phyloP scores from a whole-genome alignment of 2,888 invertebrate species.

The Drosophila mercatorum region DNA sequence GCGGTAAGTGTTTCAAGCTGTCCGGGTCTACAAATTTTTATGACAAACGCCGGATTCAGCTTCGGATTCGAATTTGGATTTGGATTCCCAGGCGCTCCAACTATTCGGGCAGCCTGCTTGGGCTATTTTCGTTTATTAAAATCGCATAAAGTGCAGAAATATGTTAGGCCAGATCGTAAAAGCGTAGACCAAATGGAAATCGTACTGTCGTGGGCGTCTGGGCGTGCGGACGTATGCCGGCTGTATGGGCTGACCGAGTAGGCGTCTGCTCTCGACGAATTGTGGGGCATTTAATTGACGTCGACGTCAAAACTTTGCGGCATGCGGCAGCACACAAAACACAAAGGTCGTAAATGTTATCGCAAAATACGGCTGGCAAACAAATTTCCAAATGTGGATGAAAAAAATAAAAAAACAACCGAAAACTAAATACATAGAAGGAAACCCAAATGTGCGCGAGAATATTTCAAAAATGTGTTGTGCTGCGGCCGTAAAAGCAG shows the following conservation, averaged over 20 bases:
- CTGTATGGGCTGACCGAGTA: slow-evolving; percentile 12
- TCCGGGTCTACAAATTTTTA: slow-evolving; percentile 65
- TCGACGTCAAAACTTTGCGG: slow-evolving; percentile 57
- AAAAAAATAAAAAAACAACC: slow-evolving; percentile 16
- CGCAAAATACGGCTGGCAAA: slow-evolving; percentile 65
- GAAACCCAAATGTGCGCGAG: slow-evolving; percentile 25
- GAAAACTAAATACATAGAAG: slow-evolving; percentile 8
- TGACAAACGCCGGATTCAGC: slow-evolving; percentile 56
- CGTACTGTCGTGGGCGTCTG: slow-evolving; percentile 43
- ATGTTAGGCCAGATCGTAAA: slow-evolving; percentile 67
- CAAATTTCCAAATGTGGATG: slow-evolving; percentile 70
- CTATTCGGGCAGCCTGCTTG: slow-evolving; percentile 45
- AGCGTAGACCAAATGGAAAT: slow-evolving; percentile 56
- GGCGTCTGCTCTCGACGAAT: slow-evolving; percentile 26
- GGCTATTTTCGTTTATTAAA: slow-evolving; percentile 77
- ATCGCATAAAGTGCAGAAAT: slow-evolving; percentile 78
- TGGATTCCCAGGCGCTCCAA: slow-evolving; percentile 50
- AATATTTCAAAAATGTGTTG: slow-evolving; percentile 60
- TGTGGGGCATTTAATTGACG: slow-evolving; percentile 70
- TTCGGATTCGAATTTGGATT: slow-evolving; percentile 38
- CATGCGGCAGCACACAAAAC: slow-evolving; percentile 52
- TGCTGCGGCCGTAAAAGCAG: slow-evolving; percentile 43
- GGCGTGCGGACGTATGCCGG: slow-evolving; percentile 1
- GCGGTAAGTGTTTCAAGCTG: slow-evolving; percentile 59
- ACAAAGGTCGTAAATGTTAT: slow-evolving; percentile 75